Evolutionary conservation across 2,888 invertebrate genomes (phyloP).

Genomic region (Hyalella azteca): DNA sequence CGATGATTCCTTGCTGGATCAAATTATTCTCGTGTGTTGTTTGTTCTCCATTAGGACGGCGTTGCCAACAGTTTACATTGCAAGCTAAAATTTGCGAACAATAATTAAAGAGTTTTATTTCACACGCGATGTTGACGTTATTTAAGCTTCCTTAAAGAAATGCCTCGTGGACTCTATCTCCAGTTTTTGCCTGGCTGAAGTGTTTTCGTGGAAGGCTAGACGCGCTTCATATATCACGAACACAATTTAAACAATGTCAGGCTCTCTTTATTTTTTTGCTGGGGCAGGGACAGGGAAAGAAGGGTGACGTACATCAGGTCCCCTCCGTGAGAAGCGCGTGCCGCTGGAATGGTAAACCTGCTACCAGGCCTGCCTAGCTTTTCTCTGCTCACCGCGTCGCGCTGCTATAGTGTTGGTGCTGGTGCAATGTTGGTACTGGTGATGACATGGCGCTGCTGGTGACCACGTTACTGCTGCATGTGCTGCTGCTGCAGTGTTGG

Average conservation of each 20-base stretch:
- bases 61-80: conserved; percentile 5
- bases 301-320: conserved; percentile 20
- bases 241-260: conserved; percentile 36
- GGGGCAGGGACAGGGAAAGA: no score
- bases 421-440: no score
- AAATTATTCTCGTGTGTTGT: no score
- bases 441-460: no score
- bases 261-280: neutral
- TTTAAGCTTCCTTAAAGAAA: no score
- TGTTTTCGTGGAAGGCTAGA: neutral
- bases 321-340: conserved; percentile 14
- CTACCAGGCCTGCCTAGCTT: neutral
- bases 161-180: no score
- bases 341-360: conserved; percentile 15
- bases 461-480: no score
- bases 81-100: neutral
- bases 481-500: no score
- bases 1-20: no score
- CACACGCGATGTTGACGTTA: no score
- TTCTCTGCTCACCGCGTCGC: neutral
- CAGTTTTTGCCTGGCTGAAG: neutral
- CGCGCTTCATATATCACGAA: neutral
- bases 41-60: no score
- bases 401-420: no score
- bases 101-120: conserved; percentile 3